These are phyloP conservation scores for pig (Sus scrofa) DNA, from an alignment of 2,113 vertebrate genomes.

Conservation along the genomic window T2T-Sscrofa CM000824.6:204797001-204797500, in stretches of 20 bases:
- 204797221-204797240: constrained; percentile 76
- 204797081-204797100: constrained; percentile 85
- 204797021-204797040: constrained; percentile 84
- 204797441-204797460: neutral
- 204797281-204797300: constrained; percentile 71
- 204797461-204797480: neutral
- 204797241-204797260: constrained; percentile 76
- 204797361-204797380: neutral
- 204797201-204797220: constrained; percentile 74
- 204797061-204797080: constrained; percentile 87
- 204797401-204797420: constrained; percentile 38
- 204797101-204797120: constrained; percentile 84
- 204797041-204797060: constrained; percentile 85
- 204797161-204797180: constrained; percentile 77
- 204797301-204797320: constrained; percentile 57
- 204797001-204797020: constrained; percentile 85
- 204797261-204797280: constrained; percentile 82
- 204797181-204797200: constrained; percentile 78
- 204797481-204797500: neutral
- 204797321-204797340: neutral
- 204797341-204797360: neutral
- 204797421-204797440: constrained; percentile 1
- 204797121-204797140: constrained; percentile 83
- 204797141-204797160: constrained; percentile 82
- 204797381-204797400: neutral